Base-by-base conservation (phyloP, 2,888 invertebrate species). In the Podotricha telesiphe region DNA sequence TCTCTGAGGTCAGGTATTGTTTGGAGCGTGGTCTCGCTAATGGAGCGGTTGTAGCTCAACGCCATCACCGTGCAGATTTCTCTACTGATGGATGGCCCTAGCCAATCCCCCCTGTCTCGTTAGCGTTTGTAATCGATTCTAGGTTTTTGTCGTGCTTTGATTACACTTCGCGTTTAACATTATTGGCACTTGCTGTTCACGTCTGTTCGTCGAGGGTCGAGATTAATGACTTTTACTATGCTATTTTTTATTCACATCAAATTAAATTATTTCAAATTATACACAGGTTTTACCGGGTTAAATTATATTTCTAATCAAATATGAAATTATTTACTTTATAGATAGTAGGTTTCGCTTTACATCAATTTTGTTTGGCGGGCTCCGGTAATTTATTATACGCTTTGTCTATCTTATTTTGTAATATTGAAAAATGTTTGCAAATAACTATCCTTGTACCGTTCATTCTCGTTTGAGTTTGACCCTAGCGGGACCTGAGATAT, bases 1-100 rank as follows among this genome's bases (percentile, higher is more conserved):
- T 91, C 91, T 83, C 89, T 75, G 70, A 78, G 79, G 86, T 73
- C 85, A 84, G 80, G 79, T 79, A 87, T 88, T 88, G 86, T 86
- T 75, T 73, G 78, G 78, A 45, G n/a, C 47, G 37, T 77, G 78
- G 79, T 77, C 80, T 75, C 67, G 77, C 69, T 67, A 69, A 74
- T 74, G 78, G 79, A 80, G 80, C 81, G 80, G 77, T 78, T 77
- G 84, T 85, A 85, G 86, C 86, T 87, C 85, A 83, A 78, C 79
- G 80, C 79, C 84, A 84, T 86, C 83, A 80, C 76, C 79, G 74
- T 71, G 79, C 81, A 79, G 80, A 80, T 83, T 84, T 84, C 82
- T 79, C 81, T 77, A 68, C 77, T 84, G 79, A 83, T 81, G 80
- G 80, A 81, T 80, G 77, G 77, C 77, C 72, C 67, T 72, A 68